phyloP scores from a whole-genome alignment of 2,113 vertebrate species.

The Ascaphus truei region DNA sequence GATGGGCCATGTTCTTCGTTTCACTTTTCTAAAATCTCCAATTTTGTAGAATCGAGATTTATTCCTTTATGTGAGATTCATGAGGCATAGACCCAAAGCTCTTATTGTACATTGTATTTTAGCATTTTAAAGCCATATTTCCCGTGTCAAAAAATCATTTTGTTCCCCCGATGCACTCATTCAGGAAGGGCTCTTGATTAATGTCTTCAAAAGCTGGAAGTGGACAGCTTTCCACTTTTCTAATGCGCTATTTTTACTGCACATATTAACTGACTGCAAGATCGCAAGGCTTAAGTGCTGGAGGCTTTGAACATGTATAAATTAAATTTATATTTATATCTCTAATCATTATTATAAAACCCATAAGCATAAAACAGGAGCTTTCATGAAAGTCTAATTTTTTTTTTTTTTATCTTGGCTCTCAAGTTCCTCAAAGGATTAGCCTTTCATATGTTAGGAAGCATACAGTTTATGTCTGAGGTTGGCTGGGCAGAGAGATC shows the following conservation, averaged over 20 bases:
- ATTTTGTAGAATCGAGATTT: background rate
- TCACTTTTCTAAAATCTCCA: no score
- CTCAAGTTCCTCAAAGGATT: slow-evolving; percentile 20
- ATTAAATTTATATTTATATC: slow-evolving; percentile 36
- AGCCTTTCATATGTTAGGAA: background rate
- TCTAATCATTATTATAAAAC: slow-evolving; percentile 32
- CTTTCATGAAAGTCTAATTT: slow-evolving; percentile 13
- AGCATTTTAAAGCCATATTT: slow-evolving; percentile 12
- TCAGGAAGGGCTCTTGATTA: slow-evolving; percentile 19
- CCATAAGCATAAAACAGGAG: slow-evolving; percentile 16
- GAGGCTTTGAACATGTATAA: slow-evolving; percentile 30
- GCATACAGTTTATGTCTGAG: background rate
- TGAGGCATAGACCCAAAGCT: background rate
- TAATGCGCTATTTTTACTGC: slow-evolving; percentile 31
- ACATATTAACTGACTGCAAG: slow-evolving; percentile 26
- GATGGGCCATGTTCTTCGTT: slow-evolving; percentile 1
- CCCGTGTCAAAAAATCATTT: slow-evolving; percentile 20
- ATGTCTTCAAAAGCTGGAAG: slow-evolving; percentile 17
- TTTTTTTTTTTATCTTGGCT: slow-evolving; percentile 5
- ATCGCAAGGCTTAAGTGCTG: slow-evolving; percentile 26
- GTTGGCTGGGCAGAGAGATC: background rate
- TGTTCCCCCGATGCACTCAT: background rate
- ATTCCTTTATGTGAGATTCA: slow-evolving; percentile 10
- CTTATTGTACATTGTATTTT: slow-evolving; percentile 4
- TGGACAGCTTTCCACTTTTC: slow-evolving; percentile 32